Percentiles rank a stretch among this genome's conserved stretches.
Conservation (phyloP, 2,113 vertebrate genomes). For the Sorex fumeus region DNA sequence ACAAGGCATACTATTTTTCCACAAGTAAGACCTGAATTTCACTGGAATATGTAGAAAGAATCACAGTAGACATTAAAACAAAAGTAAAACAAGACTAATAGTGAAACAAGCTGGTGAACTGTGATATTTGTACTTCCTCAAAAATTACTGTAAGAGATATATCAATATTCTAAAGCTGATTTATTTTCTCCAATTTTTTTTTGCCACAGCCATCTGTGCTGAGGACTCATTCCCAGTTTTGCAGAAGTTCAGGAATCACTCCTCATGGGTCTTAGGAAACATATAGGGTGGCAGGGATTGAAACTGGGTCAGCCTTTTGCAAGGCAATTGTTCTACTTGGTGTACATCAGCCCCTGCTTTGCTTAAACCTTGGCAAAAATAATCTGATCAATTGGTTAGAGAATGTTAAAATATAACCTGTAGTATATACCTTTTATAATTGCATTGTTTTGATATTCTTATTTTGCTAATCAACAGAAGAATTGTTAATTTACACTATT, state of each 20-base stretch:
- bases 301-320: too few species aligned
- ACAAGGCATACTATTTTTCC: constrained; percentile 63
- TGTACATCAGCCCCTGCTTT: background rate
- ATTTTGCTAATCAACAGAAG: background rate
- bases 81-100: constrained; percentile 56
- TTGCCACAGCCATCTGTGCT: too few species aligned
- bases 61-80: constrained; percentile 59
- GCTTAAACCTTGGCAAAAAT: background rate
- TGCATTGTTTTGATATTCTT: background rate
- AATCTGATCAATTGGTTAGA: background rate
- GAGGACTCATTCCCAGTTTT: too few species aligned
- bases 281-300: too few species aligned
- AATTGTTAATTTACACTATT: background rate
- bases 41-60: constrained; percentile 71
- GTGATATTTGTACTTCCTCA: constrained; percentile 26
- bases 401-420: background rate
- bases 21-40: constrained; percentile 46
- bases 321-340: too few species aligned
- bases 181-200: too few species aligned
- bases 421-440: background rate
- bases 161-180: too few species aligned
- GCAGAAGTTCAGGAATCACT: background rate
- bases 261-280: background rate
- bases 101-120: background rate
- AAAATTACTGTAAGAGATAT: background rate